Evolutionary conservation across 2,113 vertebrate genomes (phyloP), one percentile per base, ranked within the genome.

Genomic region (Xenus cinereus): DNA sequence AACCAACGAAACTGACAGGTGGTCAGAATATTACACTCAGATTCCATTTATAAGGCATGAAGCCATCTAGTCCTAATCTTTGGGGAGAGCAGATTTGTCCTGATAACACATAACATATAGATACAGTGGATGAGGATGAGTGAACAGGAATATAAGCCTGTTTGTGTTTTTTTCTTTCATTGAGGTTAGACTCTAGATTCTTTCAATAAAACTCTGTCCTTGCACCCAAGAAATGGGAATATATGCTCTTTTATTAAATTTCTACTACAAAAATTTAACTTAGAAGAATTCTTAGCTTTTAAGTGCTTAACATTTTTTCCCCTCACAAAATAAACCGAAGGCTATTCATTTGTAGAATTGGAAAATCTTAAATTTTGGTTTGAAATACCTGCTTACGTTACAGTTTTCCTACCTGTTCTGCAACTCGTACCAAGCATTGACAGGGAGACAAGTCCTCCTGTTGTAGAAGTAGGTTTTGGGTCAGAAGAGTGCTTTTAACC

Each of bases 371-470:
- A 7, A 14, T 62, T 66, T 74, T 27, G 17, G 6, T 20, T 78
- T 88, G 43, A 76, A 88, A 79, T 79, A n/a, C 5, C 20, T 54
- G n/a, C 9, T 84, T 68, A 30, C 20, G 2, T 68, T 51, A 6
- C 19, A 37, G 21, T 56, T 89, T 93, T 78, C 18, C 46, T 62
- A 27, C 27, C 30, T 67, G 12, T 81, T 62, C 27, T 84, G 60
- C 30, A 57, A 3, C 41, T 39, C 1, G 2, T 45, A 48, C 50
- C 9, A 71, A 15, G 21, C 71, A 1, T 33, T 2, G 2, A 48
- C 16, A 68, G 35, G 0, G 5, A 66, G 43, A 20, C 26, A 20
- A 51, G 28, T 56, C 27, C 11, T 84, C 12, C 59, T 10, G 2
- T 33, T 83, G 60, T 22, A 53, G 20, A 64, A 66, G 8, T 33